These are phyloP conservation scores for Dicaeum eximium DNA, from an alignment of 2,113 vertebrate genomes.

Conservation along the genomic window DNA sequence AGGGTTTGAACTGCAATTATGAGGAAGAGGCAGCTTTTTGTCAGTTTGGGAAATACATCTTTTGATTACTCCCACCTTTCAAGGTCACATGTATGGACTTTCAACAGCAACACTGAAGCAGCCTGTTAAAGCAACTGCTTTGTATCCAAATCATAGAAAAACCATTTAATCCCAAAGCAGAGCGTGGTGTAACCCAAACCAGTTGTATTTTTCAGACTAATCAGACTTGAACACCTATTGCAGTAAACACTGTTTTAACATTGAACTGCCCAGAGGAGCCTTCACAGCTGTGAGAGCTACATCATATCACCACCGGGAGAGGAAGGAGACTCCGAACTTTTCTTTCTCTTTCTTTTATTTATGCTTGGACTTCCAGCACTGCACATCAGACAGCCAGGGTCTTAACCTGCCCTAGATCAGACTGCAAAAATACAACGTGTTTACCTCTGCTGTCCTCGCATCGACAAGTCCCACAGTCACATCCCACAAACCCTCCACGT, in stretches of 20 bases:
- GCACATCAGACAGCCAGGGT: constrained; percentile 36
- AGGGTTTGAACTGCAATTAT: neutral
- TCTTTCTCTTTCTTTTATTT: constrained; percentile 67
- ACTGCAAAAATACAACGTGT: neutral
- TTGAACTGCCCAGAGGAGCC: neutral
- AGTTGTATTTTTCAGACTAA: neutral
- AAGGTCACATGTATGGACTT: neutral
- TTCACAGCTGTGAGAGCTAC: neutral
- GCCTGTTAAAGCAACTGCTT: neutral
- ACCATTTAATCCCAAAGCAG: neutral
- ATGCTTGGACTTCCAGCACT: constrained; percentile 56
- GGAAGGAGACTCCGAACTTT: constrained; percentile 45
- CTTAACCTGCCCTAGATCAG: neutral
- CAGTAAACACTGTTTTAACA: accelerated
- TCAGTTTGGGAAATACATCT: neutral
- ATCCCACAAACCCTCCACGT: constrained; percentile 48
- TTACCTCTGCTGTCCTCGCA: neutral
- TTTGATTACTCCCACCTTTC: neutral
- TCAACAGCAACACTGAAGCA: neutral
- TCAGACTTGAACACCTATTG: neutral
- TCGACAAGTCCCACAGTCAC: constrained; percentile 32
- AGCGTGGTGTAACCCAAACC: neutral
- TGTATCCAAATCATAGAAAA: neutral
- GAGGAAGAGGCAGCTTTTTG: neutral
- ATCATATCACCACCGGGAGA: neutral